These are phyloP conservation scores for Ceyx erithaca DNA, from an alignment of 2,797 vertebrate species.

Conservation along the genomic window DNA sequence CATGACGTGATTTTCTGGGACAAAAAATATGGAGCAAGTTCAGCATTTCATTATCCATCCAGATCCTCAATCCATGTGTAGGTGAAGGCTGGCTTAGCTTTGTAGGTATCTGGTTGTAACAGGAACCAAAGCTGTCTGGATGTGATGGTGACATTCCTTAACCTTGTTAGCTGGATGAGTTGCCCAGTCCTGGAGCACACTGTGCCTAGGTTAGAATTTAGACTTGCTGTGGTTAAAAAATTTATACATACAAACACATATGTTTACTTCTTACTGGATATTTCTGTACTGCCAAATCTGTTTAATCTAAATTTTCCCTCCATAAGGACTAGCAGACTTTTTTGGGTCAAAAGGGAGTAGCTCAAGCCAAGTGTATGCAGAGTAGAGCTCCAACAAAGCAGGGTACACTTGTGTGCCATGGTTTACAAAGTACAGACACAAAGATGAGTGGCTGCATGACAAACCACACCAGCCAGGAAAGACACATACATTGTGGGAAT, in stretches of 20 bases:
- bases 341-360: not conserved
- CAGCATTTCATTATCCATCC: not conserved
- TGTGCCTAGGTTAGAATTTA: not conserved
- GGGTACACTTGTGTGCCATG: accelerated
- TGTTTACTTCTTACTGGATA: not conserved
- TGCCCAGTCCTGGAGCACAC: not conserved
- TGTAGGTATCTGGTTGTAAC: not conserved
- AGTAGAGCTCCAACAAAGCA: not conserved
- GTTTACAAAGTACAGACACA: not conserved
- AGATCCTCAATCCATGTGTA: not conserved
- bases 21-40: conserved; percentile 34
- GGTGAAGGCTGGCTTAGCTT: not conserved
- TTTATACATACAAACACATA: accelerated
- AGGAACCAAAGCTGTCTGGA: not conserved
- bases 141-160: not conserved
- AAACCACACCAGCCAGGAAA: not conserved
- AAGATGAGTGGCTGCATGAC: not conserved
- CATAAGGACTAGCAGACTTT: not conserved
- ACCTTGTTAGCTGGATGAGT: not conserved
- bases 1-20: conserved; percentile 19
- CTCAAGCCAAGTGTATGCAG: not conserved
- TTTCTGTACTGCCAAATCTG: not conserved
- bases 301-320: not conserved
- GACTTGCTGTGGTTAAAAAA: not conserved
- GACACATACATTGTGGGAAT: not conserved